Evolutionary conservation across 2,888 invertebrate species (phyloP).

Genomic region (Drosophila ezoana): DNA sequence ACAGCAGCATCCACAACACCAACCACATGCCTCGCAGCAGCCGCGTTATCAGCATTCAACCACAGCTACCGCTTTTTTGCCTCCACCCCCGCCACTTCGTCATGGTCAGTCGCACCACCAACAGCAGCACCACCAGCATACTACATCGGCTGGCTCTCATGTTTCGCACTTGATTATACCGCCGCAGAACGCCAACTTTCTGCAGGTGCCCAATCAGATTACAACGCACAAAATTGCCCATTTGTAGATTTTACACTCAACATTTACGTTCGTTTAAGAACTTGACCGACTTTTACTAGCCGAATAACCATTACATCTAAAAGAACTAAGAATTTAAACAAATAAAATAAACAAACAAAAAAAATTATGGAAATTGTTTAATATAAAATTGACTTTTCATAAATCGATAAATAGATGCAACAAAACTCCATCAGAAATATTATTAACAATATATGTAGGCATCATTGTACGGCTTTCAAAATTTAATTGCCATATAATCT

Average conservation of each 20-base stretch:
- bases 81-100: constrained; percentile 40
- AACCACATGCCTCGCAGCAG: constrained; percentile 48
- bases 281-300: background rate
- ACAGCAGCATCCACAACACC: constrained; percentile 28
- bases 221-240: constrained; percentile 70
- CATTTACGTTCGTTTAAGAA: background rate
- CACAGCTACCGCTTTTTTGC: constrained; percentile 62
- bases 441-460: background rate
- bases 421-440: background rate
- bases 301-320: no score
- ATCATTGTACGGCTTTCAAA: background rate
- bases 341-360: no score
- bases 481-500: constrained; percentile 10
- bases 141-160: constrained; percentile 51
- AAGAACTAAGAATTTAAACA: no score
- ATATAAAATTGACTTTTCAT: background rate
- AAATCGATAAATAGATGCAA: background rate
- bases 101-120: constrained; percentile 30
- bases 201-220: constrained; percentile 76
- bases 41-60: constrained; percentile 63
- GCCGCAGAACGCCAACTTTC: constrained; percentile 80
- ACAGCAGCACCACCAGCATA: constrained; percentile 21
- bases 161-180: constrained; percentile 80
- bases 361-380: no score
- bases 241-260: constrained; percentile 45